phyloP scores from a whole-genome alignment of 2,888 invertebrate species.

The Parnassius apollo region DNA sequence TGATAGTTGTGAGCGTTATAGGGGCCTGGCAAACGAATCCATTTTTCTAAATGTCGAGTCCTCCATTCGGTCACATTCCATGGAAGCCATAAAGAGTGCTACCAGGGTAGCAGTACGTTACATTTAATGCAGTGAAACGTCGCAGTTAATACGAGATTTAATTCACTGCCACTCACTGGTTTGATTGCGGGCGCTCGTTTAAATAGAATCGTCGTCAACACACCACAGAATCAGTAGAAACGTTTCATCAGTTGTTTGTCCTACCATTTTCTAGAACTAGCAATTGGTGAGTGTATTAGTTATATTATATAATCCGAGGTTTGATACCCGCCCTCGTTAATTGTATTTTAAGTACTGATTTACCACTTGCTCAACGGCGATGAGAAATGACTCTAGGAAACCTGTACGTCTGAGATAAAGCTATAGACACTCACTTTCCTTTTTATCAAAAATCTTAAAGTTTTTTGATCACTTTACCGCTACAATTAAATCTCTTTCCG shows the following conservation, averaged over 20 bases:
- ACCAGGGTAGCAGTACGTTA: conserved; percentile 23
- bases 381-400: no score
- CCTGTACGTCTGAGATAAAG: no score
- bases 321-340: no score
- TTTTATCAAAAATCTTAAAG: no score
- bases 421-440: no score
- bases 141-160: conserved; percentile 15
- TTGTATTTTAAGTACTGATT: no score
- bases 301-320: no score
- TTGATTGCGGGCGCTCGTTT: conserved; percentile 17
- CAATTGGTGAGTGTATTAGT: no score
- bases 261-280: not conserved
- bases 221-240: not conserved
- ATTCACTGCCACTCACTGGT: conserved; percentile 26
- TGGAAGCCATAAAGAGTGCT: conserved; percentile 27
- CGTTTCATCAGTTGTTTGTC: not conserved
- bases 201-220: conserved; percentile 15
- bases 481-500: no score
- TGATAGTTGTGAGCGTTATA: not conserved
- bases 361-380: no score
- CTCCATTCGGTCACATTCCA: conserved; percentile 25
- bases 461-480: no score
- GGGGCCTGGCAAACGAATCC: conserved; percentile 6
- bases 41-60: conserved; percentile 14
- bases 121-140: conserved; percentile 22